Conservation (phyloP, 2,113 vertebrate genomes). For the Pelecanoides urinatrix region DNA sequence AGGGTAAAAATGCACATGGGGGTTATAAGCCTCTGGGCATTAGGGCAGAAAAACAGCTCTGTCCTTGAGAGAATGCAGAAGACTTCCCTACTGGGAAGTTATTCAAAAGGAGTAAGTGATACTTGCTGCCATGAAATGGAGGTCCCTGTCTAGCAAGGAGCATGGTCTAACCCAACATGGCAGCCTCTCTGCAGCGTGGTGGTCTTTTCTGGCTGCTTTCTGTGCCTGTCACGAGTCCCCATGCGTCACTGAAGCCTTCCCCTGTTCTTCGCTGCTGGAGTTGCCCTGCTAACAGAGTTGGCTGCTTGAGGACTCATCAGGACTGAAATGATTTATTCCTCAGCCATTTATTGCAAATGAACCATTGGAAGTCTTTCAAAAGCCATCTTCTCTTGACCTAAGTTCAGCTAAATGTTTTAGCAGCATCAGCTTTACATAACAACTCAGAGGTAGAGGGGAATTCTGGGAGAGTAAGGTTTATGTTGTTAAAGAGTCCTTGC, state of each 20-base stretch:
- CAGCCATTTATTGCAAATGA: slow-evolving; percentile 26
- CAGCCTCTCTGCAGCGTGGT: background rate
- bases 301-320: background rate
- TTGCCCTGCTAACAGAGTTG: background rate
- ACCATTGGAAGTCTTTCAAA: slow-evolving; percentile 41
- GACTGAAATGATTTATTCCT: slow-evolving; percentile 55
- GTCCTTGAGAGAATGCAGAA: slow-evolving; percentile 27
- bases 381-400: slow-evolving; percentile 38
- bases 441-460: background rate
- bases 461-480: background rate
- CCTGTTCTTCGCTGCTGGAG: background rate
- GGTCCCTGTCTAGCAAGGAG: background rate
- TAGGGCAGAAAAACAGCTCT: background rate
- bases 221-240: background rate
- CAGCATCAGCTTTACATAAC: slow-evolving; percentile 24
- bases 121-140: background rate
- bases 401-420: slow-evolving; percentile 12
- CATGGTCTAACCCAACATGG: background rate
- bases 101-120: background rate
- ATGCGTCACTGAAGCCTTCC: background rate
- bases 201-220: slow-evolving; percentile 2
- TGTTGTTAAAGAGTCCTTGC: background rate
- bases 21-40: background rate
- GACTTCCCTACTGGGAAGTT: background rate
- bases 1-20: background rate